Evolutionary conservation across 2,113 vertebrate genomes (phyloP), one percentile per base, ranked within the genome.

Genomic region (Larimichthys polyactis): DNA sequence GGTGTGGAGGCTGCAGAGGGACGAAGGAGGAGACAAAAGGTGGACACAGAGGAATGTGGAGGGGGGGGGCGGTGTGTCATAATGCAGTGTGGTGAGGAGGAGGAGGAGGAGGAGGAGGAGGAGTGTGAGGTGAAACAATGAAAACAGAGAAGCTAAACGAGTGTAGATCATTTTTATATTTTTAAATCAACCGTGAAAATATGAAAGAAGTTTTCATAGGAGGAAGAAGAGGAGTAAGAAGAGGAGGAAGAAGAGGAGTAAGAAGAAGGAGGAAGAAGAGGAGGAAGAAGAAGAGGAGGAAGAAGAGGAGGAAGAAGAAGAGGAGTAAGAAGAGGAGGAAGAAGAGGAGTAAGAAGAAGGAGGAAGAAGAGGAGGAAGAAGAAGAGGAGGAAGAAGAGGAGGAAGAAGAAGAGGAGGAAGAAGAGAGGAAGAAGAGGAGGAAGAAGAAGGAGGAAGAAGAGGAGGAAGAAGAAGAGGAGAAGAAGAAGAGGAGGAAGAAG

Each of bases 21-120:
- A 17, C 7, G 52, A 1, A 4, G 8, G 16, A 57, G 16, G 9
- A 44, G 24, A 58, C 22, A 12, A 11, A 22, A 68, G 48, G 58
- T 48, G 81, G 44, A 75, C 8, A 36, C 15, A 57, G n/a, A 63
- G 2, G 22, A 72, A 49, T 9, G 24, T 4, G 49, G 67, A 58
- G 14, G 63, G 49, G 48, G 15, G 57, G 15, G 63, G 69, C 2
- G 54, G 57, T 19, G 62, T 69, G 76, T 84, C 82, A 84, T 70
- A 84, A 79, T 84, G 71, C 82, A 83, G 24, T 5, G 27, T 15
- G n/a, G 40, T 5, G 70, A n/a, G 70, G 10, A 10, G 32, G 57
- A 40, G 49, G 20, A 46, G 77, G 15, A 7, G 20, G 69, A 68
- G 22, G 65, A 46, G 57, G 36, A 27, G 29, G 63, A n/a, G 32